Evolutionary conservation across 2,113 vertebrate genomes (phyloP).

Genomic region (Eidolon helvum): DNA sequence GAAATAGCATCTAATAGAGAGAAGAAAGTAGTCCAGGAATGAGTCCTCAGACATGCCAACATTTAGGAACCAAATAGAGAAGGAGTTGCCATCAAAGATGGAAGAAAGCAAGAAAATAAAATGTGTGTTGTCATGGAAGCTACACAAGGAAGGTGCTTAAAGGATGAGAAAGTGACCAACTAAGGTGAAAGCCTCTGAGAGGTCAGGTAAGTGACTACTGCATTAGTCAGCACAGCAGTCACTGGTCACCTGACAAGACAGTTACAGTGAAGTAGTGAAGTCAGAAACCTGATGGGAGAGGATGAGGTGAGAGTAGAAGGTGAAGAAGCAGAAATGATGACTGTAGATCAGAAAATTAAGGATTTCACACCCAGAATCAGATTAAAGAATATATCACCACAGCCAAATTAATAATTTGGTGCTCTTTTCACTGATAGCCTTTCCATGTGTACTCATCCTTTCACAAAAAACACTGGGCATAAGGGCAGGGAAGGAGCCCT

Average conservation of each 20-base stretch:
- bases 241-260: too few relatives aligned
- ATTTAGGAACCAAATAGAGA: background rate
- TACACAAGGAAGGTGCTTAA: background rate
- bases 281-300: background rate
- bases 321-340: background rate
- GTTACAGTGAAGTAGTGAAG: background rate
- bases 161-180: background rate
- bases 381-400: background rate
- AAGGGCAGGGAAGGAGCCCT: too few relatives aligned
- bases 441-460: background rate
- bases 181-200: background rate
- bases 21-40: background rate
- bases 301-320: background rate
- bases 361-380: background rate
- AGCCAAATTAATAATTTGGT: background rate
- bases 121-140: background rate
- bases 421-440: background rate
- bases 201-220: background rate
- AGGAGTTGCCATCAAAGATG: background rate
- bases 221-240: background rate
- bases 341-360: background rate
- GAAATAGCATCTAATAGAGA: background rate
- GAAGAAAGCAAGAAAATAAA: background rate
- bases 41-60: background rate
- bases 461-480: too few relatives aligned